Evolutionary conservation across 2,113 vertebrate species (phyloP), one percentile per base, ranked within the genome.

Genomic region (Chauna torquata): DNA sequence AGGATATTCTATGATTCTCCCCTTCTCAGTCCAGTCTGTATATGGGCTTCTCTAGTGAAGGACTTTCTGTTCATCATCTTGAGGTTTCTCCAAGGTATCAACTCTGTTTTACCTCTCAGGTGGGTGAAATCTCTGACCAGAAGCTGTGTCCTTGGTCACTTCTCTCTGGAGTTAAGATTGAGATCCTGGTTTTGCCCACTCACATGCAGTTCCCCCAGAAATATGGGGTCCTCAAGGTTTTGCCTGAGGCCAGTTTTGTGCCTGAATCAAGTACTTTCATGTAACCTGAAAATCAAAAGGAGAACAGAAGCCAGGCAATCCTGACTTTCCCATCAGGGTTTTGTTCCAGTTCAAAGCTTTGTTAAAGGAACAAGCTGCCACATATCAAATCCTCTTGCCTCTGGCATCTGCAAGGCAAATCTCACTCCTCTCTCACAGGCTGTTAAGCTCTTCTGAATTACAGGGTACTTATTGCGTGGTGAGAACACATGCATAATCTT

Each of bases 391-490:
- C 24, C 28, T 82, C 50, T 75, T 81, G 72, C 71, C 32, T 9
- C 20, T 36, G 58, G 64, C 55, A 36, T 24, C 12, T 3, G 18
- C 0, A 0, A 59, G 75, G 52, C 70, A 76, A 2, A n/a, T n/a
- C 1, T 1, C 14, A 3, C 16, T 77, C 30, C 64, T 86, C 88
- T 90, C 65, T 86, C 8, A 3, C 7, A 72, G 72, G 42, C 86
- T 81, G 59, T 59, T 66, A 38, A 80, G 8, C 49, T 61, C 34
- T 70, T 78, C 50, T 83, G 59, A 94, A 70, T 91, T 61, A 50
- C 64, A 20, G 1, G 1, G 74, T 27, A 44, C 71, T 85, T 92
- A 80, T 64, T 89, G 25, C 36, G 58, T 55, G 66, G 11, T 34
- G 47, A 64, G 76, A 76, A 50, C 65, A 74, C 55, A 42, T 18